Evolutionary conservation across 2,888 invertebrate species (phyloP), one percentile per base, ranked within the genome.

Genomic region (Terebella lapidaria): DNA sequence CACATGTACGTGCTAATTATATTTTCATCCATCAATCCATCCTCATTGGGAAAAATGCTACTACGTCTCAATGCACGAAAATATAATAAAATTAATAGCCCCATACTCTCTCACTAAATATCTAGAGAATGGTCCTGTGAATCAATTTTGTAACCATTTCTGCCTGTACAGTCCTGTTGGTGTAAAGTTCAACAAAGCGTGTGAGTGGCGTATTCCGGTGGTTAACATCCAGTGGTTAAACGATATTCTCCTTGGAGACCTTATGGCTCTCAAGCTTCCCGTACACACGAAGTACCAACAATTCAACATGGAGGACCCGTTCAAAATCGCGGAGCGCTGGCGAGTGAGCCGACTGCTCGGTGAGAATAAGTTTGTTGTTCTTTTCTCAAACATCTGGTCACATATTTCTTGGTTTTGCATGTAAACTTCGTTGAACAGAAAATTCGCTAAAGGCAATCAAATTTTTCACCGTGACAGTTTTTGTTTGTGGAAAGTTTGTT

Each of bases 151-250:
- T n/a, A n/a, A n/a, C n/a, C n/a, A n/a, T n/a, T n/a, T n/a, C n/a
- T 42, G 15, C 24, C 30, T 25, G 42, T 61, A 4, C 46, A 60
- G 60, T n/a, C 54, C 89, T 0, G 92, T 93, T 65, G 94, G 94
- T 25, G 85, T 85, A 67, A 97, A 97, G 81, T 92, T 88, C 81
- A 84, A 87, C 64, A 91, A 91, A 70, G 96, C 97, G 0, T 86
- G 90, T 54, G 94, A 95, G 77, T 94, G 93, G 92, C 88, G 88
- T 71, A 89, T 90, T 45, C 91, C 92, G 1, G 88, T 92, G 1
- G 94, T 97, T 0, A 96, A 94, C 76, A 89, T 91, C 1, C 88
- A 91, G 69, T 96, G 95, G 95, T 83, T 97, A 66, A 92, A 91
- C 35, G 95, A 96, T 79, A 85, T 96, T 57, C 85, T 94, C 75